Evolutionary conservation across 1,140 invertebrate genomes (phyloP), one percentile per base, ranked within the genome.

Genomic region (Helicoverpa armigera): DNA sequence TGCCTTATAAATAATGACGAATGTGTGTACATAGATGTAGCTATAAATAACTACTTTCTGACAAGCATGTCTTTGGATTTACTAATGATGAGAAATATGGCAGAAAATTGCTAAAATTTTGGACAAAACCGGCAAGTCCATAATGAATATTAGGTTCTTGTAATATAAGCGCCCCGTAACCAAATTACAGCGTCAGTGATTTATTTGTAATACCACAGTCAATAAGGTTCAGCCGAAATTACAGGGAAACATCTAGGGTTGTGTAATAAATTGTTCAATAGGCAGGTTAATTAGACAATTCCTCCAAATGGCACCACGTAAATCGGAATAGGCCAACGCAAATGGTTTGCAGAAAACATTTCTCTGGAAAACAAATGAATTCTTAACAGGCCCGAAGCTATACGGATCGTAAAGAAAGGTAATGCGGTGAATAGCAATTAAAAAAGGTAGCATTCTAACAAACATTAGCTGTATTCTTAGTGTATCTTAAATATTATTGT

Each of bases 251-350:
- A 85, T 85, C 83, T 83, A 80, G 85, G 86, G 86, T 83, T 86
- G 82, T 78, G 85, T 85, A 87, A 92, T 92, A 92, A 92, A 91
- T 91, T 86, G 84, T 87, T 85, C 83, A 89, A 91, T 90, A 88
- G 90, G 86, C 88, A 91, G 89, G 90, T 92, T 92, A 92, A 92
- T 92, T 92, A 92, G 86, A 91, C 89, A 87, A 88, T 88, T 89
- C 83, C 89, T 87, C 80, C 84, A 85, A 91, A 91, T 87, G 88
- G 88, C 83, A 73, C 81, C 80, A 76, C 87, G 85, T 90, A 90
- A 92, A 91, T 90, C 89, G 87, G 77, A 90, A 84, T 79, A 72
- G 83, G 79, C 80, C 51, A 73, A 81, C 82, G 84, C 82, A 74
- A 86, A 88, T 87, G 83, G 80, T 78, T 81, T 76, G 80, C 58